phyloP scores from a whole-genome alignment of 2,113 vertebrate species.

The Monarcha castaneiventris region DNA sequence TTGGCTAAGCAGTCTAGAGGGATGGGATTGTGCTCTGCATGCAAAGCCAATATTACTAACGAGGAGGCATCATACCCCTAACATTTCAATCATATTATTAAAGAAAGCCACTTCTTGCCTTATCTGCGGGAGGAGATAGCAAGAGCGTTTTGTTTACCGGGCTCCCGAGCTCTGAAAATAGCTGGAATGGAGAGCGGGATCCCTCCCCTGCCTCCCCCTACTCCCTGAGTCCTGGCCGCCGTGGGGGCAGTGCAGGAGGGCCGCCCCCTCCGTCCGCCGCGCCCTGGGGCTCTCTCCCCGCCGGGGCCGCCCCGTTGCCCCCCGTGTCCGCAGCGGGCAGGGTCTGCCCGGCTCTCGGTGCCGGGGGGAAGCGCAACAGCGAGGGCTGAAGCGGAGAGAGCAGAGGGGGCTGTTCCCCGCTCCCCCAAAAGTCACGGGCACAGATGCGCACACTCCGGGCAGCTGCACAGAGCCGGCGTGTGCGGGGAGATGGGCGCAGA shows the following conservation, averaged over 20 bases:
- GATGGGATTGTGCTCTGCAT: constrained; percentile 64
- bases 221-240: not conserved
- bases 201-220: not conserved
- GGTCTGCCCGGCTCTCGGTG: not conserved
- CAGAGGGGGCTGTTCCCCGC: not conserved
- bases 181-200: not conserved
- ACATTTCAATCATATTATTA: constrained; percentile 65
- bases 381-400: not conserved
- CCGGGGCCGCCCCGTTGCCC: not conserved
- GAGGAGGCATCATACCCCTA: constrained; percentile 49
- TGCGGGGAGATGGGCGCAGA: not conserved
- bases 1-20: constrained; percentile 67
- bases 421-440: not conserved
- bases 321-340: not conserved
- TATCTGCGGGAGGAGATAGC: not conserved
- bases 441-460: not conserved
- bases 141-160: not conserved
- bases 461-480: fast-evolving
- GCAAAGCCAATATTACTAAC: constrained; percentile 68
- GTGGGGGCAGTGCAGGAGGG: not conserved
- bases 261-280: not conserved
- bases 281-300: not conserved
- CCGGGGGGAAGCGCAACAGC: not conserved
- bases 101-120: constrained; percentile 43
- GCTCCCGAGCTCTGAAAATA: not conserved